phyloP scores from a whole-genome alignment of 2,888 invertebrate species.

The Ceriagrion tenellum region DNA sequence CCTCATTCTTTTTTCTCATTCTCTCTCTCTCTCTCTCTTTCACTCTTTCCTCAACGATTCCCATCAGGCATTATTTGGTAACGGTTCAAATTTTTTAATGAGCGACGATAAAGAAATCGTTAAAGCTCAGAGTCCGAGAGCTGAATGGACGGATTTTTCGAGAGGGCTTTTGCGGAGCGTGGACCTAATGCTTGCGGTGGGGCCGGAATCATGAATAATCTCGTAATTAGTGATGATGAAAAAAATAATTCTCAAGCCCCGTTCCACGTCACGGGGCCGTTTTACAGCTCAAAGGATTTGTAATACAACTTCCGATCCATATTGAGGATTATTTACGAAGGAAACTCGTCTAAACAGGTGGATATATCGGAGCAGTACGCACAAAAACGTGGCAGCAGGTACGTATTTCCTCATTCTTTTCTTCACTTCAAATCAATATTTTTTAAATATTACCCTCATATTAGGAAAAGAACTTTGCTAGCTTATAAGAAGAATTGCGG shows the following conservation, averaged over 20 bases:
- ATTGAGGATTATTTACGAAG: no score
- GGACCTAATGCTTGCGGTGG: neutral
- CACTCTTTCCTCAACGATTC: neutral
- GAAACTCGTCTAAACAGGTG: no score
- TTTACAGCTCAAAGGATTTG: neutral
- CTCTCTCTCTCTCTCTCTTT: neutral
- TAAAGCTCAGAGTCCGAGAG: neutral
- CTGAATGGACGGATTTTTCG: constrained; percentile 5
- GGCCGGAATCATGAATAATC: neutral
- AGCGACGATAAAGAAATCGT: constrained; percentile 5
- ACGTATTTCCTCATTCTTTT: no score
- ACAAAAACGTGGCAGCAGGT: no score
- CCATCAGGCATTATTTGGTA: neutral
- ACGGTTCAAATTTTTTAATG: constrained; percentile 1
- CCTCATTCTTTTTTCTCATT: no score
- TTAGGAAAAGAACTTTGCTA: no score
- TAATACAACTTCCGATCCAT: neutral
- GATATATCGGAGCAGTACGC: no score
- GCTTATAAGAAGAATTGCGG: no score
- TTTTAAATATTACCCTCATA: no score
- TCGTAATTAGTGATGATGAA: neutral
- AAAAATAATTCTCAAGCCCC: neutral
- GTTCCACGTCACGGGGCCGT: neutral
- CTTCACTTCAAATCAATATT: no score
- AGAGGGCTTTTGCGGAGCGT: neutral